Evolutionary conservation across 2,113 vertebrate species (phyloP).

Genomic region (Tenrec ecaudatus): DNA sequence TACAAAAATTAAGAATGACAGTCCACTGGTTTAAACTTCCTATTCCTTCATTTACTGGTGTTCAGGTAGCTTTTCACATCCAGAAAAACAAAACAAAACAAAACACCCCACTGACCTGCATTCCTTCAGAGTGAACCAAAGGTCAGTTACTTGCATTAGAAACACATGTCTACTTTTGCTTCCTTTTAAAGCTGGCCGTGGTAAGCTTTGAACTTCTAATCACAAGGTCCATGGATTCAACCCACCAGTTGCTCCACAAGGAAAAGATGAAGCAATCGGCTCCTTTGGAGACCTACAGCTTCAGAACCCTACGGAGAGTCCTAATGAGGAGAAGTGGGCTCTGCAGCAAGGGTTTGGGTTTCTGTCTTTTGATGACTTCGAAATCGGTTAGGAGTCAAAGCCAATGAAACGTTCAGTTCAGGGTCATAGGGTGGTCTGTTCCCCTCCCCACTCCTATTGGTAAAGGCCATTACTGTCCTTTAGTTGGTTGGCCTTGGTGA

Average conservation of each 20-base stretch:
- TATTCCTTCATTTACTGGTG: background rate
- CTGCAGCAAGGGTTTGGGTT: too few species aligned
- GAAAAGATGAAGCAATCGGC: too few species aligned
- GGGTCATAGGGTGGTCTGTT: slow-evolving; percentile 59
- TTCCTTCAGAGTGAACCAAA: background rate
- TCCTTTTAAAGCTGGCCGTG: slow-evolving; percentile 57
- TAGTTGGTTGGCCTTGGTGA: slow-evolving; percentile 66
- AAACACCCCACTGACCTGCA: background rate
- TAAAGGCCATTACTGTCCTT: slow-evolving; percentile 68
- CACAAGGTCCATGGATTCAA: too few species aligned
- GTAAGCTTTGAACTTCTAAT: too few species aligned
- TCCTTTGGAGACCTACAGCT: too few species aligned
- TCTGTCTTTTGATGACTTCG: slow-evolving; percentile 30
- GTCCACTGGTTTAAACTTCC: background rate
- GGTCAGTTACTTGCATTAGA: slow-evolving; percentile 13
- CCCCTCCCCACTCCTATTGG: background rate
- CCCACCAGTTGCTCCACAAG: too few species aligned
- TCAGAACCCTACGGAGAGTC: too few species aligned
- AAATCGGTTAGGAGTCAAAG: background rate
- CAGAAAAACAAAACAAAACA: slow-evolving; percentile 48
- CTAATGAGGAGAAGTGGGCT: too few species aligned
- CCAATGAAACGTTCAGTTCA: slow-evolving; percentile 52
- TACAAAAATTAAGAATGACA: slow-evolving; percentile 32
- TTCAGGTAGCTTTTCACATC: background rate
- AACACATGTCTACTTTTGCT: slow-evolving; percentile 77